Base-by-base conservation (phyloP, 2,888 invertebrate genomes). In the Tigriopus californicus region DNA sequence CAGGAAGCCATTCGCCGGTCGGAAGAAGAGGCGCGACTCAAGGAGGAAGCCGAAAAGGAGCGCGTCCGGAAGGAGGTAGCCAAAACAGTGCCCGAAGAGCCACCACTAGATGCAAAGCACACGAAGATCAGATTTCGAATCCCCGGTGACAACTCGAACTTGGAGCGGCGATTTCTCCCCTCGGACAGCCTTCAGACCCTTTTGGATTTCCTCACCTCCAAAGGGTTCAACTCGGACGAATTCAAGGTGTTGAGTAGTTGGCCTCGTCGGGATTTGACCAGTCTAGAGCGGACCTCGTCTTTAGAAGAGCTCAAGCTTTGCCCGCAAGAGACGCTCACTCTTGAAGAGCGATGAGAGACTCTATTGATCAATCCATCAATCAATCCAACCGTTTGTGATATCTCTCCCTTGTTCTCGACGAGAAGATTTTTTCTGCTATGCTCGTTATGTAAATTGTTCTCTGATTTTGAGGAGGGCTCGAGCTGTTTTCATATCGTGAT, bases 181-280 rank as follows among this genome's bases (percentile, higher is more conserved):
- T 51, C 54, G 24, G 22, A 49, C 57, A 42, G 44, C 5, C 41
- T 52, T 11, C 15, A 33, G 40, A 44, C 33, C 13, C 42, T 94
- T 68, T 75, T 92, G 65, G 86, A 91, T 74, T 94, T 80, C 75
- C 79, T 92, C 64, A 81, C 85, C 61, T 86, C 89, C 51, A 79
- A 87, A 74, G 92, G 92, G 61, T 94, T 81, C 73, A 84, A 87
- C 63, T 78, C 80, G 65, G 82, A 84, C 66, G 85, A 85, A 69
- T 92, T 81, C 71, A 94, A 92, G 78, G 81, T 92, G 62, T 82
- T 94, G 67, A 82, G 85, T 66, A 86, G 89, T 72, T 94, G 86
- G 85, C 94, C 94, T 70, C 80, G 91, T 69, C 81, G 85, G 79
- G 94, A 94, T 79, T 87, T 94, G 76, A 85, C 86, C 82, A 76